phyloP scores from a whole-genome alignment of 2,797 vertebrate genomes.

The Phoeniculus purpureus region DNA sequence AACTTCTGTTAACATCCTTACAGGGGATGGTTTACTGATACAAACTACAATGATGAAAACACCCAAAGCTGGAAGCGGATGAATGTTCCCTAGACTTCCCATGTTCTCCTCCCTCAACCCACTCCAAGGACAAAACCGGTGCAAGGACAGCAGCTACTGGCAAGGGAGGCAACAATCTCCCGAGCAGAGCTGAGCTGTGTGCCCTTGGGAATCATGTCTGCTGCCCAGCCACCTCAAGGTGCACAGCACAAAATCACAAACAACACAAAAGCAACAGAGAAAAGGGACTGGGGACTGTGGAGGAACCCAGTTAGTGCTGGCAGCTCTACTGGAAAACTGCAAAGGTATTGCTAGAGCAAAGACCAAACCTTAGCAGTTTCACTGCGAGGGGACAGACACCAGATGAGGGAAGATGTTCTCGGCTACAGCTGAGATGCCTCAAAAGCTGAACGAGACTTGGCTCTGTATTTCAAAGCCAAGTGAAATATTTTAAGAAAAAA shows the following conservation, averaged over 20 bases:
- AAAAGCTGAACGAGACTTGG: neutral
- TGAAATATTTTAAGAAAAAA: neutral
- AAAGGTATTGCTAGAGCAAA: neutral
- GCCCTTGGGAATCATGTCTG: too few relatives aligned
- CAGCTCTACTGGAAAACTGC: neutral
- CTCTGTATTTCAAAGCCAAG: fast-evolving
- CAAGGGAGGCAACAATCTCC: neutral
- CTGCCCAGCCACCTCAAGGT: neutral
- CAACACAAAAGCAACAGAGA: neutral
- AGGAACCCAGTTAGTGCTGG: neutral
- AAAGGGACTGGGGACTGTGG: neutral
- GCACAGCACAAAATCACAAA: neutral
- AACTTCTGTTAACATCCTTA: neutral
- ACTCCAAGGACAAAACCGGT: neutral
- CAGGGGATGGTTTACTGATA: neutral
- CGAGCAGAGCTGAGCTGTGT: too few relatives aligned
- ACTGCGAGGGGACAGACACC: neutral
- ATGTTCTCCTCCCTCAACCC: neutral
- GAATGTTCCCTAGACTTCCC: neutral
- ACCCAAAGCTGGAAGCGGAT: neutral
- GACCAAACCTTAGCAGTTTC: neutral
- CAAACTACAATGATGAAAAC: neutral
- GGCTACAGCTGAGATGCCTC: fast-evolving
- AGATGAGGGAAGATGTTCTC: neutral
- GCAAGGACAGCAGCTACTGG: neutral